Evolutionary conservation across 2,797 vertebrate genomes (phyloP).

Genomic region (Typhlichthys eigenmanni): DNA sequence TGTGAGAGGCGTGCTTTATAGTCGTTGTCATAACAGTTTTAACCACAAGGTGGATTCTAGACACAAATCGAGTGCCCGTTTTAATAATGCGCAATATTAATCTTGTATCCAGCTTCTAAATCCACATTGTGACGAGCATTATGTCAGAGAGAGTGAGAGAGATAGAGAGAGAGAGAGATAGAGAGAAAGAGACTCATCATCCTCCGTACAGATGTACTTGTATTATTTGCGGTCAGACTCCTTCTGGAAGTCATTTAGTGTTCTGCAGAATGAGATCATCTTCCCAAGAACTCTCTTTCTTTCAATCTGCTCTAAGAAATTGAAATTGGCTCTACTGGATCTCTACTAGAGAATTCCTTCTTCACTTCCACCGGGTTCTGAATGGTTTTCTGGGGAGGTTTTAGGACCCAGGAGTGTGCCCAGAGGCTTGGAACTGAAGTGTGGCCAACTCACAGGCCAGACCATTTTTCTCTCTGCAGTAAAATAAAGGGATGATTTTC

Average conservation of each 20-base stretch:
- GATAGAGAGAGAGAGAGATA: slow-evolving; percentile 1
- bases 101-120: background rate
- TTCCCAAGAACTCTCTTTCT: slow-evolving; percentile 6
- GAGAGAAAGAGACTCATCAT: background rate
- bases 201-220: slow-evolving; percentile 10
- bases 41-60: no score
- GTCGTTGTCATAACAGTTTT: no score
- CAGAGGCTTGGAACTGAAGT: slow-evolving; percentile 1
- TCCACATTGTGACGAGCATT: slow-evolving; percentile 3
- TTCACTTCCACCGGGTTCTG: background rate
- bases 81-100: no score
- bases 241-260: slow-evolving; percentile 11
- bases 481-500: background rate
- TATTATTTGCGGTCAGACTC: slow-evolving; percentile 8
- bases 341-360: background rate
- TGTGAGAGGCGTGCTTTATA: no score
- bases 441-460: background rate
- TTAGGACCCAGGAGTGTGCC: background rate
- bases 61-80: no score
- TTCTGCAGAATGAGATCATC: slow-evolving; percentile 18
- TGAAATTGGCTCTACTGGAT: background rate
- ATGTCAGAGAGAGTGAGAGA: slow-evolving; percentile 8
- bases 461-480: background rate
- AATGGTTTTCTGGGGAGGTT: background rate
- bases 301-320: background rate